A percentile compares a stretch with the other conserved stretches of the same genome.
These are phyloP conservation scores for Stomorhina lunata DNA, from an alignment of 2,888 invertebrate genomes.

Conservation along the genomic window DNA sequence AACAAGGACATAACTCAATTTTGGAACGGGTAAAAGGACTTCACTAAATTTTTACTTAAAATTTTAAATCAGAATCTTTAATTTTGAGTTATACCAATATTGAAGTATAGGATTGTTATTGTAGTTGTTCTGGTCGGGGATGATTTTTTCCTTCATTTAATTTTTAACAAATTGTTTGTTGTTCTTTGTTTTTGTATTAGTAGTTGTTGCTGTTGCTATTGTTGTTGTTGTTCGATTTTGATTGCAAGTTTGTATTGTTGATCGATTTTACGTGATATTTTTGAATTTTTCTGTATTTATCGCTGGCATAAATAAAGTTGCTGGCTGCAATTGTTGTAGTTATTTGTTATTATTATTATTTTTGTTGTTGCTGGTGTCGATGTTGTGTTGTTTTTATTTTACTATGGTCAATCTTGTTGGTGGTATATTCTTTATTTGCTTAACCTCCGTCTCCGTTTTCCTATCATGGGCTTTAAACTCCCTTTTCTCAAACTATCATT, in stretches of 20 bases:
- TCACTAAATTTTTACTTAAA: too few species aligned
- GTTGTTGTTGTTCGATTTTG: slow-evolving; percentile 23
- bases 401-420: slow-evolving; percentile 61
- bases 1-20: too few species aligned
- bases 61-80: too few species aligned
- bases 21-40: too few species aligned
- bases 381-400: slow-evolving; percentile 62
- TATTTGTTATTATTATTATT: slow-evolving; percentile 67
- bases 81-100: too few species aligned
- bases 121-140: slow-evolving; percentile 56
- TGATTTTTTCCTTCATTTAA: slow-evolving; percentile 7
- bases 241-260: slow-evolving; percentile 78
- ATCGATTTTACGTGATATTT: slow-evolving; percentile 79
- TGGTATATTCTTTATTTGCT: slow-evolving; percentile 34
- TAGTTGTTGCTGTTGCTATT: not conserved
- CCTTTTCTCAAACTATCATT: slow-evolving; percentile 65
- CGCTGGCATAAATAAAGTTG: slow-evolving; percentile 65
- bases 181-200: slow-evolving; percentile 13
- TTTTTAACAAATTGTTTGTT: slow-evolving; percentile 21
- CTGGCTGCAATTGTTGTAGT: slow-evolving; percentile 59
- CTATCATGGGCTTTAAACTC: not conserved
- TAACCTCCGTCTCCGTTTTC: slow-evolving; percentile 4
- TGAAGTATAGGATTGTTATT: too few species aligned
- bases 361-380: slow-evolving; percentile 63
- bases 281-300: slow-evolving; percentile 78